Evolutionary conservation across 2,888 invertebrate genomes (phyloP).

Genomic region (Oscheius sp.): DNA sequence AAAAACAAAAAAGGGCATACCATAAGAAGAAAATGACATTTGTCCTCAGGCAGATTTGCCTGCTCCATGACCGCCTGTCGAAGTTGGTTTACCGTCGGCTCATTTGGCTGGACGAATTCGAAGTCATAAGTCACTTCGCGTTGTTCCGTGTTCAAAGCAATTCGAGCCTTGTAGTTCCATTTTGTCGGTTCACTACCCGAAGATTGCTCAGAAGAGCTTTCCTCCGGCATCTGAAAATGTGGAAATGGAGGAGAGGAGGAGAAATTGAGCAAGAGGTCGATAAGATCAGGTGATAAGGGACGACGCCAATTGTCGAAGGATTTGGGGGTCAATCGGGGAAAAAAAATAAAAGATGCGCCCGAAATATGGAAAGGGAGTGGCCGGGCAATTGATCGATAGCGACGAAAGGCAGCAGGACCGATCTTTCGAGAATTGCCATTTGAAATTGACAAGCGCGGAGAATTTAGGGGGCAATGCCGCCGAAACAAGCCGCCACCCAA

Average conservation of each 20-base stretch:
- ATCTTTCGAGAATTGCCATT: too few species aligned
- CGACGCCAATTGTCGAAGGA: background rate
- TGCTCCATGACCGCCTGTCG: conserved; percentile 13
- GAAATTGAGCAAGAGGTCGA: conserved; percentile 1
- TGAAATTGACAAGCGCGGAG: too few species aligned
- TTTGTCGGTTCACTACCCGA: background rate
- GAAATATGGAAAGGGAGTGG: too few species aligned
- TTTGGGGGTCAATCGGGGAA: too few species aligned
- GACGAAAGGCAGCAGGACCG: too few species aligned
- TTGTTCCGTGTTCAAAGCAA: conserved; percentile 10
- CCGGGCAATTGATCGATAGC: too few species aligned
- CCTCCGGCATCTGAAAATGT: conserved; percentile 9
- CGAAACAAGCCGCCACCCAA: too few species aligned
- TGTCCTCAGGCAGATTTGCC: background rate
- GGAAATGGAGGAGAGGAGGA: background rate
- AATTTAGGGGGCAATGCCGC: too few species aligned
- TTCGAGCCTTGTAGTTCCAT: conserved; percentile 23
- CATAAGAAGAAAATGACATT: conserved; percentile 17
- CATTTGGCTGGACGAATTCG: conserved; percentile 3
- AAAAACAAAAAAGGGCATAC: background rate
- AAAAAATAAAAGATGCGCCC: too few species aligned
- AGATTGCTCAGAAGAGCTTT: background rate
- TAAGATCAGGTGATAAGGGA: conserved; percentile 3
- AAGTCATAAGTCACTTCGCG: conserved; percentile 15
- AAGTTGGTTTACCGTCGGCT: conserved; percentile 21